phyloP scores from a whole-genome alignment of 2,888 invertebrate species.

The Cosmia pyralina region DNA sequence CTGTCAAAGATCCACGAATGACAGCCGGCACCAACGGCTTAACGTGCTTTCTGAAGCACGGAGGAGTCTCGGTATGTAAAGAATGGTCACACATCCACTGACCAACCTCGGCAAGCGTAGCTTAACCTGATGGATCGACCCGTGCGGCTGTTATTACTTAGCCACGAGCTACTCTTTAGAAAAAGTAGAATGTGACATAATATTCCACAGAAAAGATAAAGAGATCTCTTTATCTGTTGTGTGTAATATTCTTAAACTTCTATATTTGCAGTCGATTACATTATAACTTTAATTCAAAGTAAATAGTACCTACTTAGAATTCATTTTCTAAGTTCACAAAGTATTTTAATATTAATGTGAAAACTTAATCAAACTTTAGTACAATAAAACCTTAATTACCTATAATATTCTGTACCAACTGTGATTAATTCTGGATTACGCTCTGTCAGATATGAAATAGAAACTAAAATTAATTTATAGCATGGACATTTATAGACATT shows the following conservation, averaged over 20 bases:
- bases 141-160: too few species aligned
- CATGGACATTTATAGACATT: conserved; percentile 1
- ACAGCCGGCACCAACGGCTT: too few species aligned
- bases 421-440: conserved; percentile 12
- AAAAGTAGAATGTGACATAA: too few species aligned
- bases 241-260: background rate
- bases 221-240: too few species aligned
- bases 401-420: conserved; percentile 12
- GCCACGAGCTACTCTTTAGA: too few species aligned
- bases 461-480: conserved; percentile 13
- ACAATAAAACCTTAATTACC: conserved; percentile 21
- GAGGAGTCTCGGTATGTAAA: too few species aligned
- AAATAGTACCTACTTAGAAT: conserved; percentile 12
- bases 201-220: too few species aligned
- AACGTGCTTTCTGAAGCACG: too few species aligned
- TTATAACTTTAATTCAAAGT: conserved; percentile 14
- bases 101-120: too few species aligned
- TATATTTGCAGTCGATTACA: background rate
- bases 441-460: conserved; percentile 6
- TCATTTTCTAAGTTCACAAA: conserved; percentile 18
- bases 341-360: conserved; percentile 27
- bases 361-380: conserved; percentile 18
- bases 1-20: too few species aligned
- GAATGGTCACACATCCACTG: too few species aligned
- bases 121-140: too few species aligned